Evolutionary conservation across 2,888 invertebrate genomes (phyloP), one percentile per base, ranked within the genome.

Genomic region (Linyphia triangularis): DNA sequence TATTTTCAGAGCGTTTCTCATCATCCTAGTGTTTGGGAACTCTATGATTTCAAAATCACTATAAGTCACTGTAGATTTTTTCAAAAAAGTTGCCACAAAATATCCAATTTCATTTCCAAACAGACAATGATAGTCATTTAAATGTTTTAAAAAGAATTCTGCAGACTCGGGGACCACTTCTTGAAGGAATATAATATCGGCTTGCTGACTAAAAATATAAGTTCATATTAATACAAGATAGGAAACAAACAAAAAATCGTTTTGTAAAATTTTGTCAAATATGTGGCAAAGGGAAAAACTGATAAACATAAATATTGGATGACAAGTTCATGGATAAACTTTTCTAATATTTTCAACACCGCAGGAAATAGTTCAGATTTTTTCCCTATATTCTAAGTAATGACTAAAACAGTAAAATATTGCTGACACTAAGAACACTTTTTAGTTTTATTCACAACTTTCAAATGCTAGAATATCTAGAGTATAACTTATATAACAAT

Each of bases 181-280:
- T 92, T 95, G 95, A 19, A 95, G 92, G 90, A 94, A 94, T 0
- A 95, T 93, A 33, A 94, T 92, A 91, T 94, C 94, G 13, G 94
- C 94, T 26, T 93, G 92, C 89, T 94, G 93, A 82, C 94, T 94
- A 51, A 75, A 61, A 59, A 28, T 22, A 90, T 24, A 69, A 40
- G 22, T 19, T 43, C 2, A 67, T 6, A 51, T 16, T 19, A n/a
- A 3, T 19, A 59, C 16, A 19, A 59, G 16, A 1, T 19, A 19
- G 9, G 13, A 40, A 59, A n/a, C 19, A 59, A 13, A 59, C 19
- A 59, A 59, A 3, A 59, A 1, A 9, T 10, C 7, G 19, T 19
- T 19, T 59, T 19, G 19, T 59, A 59, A 19, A 59, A n/a, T 7
- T 3, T n/a, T n/a, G n/a, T n/a, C n/a, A n/a, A n/a, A n/a, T n/a